Base-by-base conservation (phyloP, 2,113 vertebrate genomes). In the Xenopus laevis region DNA sequence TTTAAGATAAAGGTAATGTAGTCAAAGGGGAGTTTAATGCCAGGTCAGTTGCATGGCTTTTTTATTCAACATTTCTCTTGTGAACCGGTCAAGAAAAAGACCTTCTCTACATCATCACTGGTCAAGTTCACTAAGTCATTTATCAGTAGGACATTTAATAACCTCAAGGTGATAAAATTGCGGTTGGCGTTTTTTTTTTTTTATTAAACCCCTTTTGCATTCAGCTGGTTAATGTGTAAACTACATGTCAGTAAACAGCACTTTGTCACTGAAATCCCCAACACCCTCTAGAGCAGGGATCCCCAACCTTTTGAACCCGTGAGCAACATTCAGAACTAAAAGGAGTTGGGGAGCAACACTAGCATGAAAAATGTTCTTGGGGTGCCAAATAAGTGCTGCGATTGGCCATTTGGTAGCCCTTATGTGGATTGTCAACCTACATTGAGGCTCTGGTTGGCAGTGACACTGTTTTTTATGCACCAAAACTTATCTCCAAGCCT, bases 211-310 rank as follows among this genome's bases (percentile, higher is more conserved):
- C 89, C 89, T n/a, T n/a, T 91, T 86, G 89, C 89, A 92, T 92
- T 91, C 88, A 88, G 89, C 89, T 89, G 90, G 91, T 93, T 93
- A 94, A 93, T 94, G 91, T 94, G 91, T 94, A 93, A 93, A 92
- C 88, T 90, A 91, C 92, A 97, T 95, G 96, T 96, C 95, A 95
- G 95, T 94, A 95, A 95, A 94, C 94, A 95, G 93, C 91, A 90
- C 89, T 92, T 93, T 92, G 89, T 91, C 89, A 87, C 86, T 86
- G 89, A 87, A 94, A 91, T 89, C 91, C 87, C 87, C 85, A 92
- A 91, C 89, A 88, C 91, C 94, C 92, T 91, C 93, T 93, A n/a
- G n/a, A n/a, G n/a, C n/a, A n/a, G n/a, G n/a, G n/a, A n/a, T n/a
- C n/a, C n/a, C n/a, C n/a, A n/a, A n/a, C n/a, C n/a, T n/a, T n/a